Evolutionary conservation across 2,113 vertebrate genomes (phyloP).

Genomic region (Andinoacara biseriatus): DNA sequence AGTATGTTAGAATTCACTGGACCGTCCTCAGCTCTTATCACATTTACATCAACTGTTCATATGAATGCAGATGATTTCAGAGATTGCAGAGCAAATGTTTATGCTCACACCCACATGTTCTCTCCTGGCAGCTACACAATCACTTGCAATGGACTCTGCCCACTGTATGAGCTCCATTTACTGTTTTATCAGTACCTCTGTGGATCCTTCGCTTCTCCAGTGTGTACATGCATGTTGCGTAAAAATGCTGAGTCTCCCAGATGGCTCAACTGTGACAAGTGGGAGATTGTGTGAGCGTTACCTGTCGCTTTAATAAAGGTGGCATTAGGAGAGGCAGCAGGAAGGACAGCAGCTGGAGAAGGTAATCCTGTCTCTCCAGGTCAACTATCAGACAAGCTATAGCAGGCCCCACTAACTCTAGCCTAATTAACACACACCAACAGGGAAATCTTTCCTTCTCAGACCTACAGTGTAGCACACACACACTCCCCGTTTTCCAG

Average conservation of each 20-base stretch:
- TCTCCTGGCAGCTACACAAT: constrained; percentile 7
- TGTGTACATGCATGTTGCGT: background rate
- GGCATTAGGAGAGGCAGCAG: constrained; percentile 51
- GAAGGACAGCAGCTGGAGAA: constrained; percentile 76
- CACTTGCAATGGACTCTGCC: constrained; percentile 10
- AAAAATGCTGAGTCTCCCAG: background rate
- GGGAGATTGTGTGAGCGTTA: constrained; percentile 20
- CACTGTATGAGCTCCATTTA: constrained; percentile 17
- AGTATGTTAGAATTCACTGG: constrained; percentile 57
- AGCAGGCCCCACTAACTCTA: constrained; percentile 72
- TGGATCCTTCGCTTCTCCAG: background rate
- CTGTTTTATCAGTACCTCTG: constrained; percentile 1
- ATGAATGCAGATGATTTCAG: constrained; percentile 38
- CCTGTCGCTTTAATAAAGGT: constrained; percentile 68
- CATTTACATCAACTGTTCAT: constrained; percentile 54
- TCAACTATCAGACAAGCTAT: constrained; percentile 77
- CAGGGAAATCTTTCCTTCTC: constrained; percentile 64
- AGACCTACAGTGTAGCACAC: constrained; percentile 7
- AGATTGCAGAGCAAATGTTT: constrained; percentile 43
- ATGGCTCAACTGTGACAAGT: constrained; percentile 1
- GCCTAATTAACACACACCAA: constrained; percentile 76
- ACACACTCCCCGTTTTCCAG: constrained; percentile 25
- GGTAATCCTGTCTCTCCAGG: constrained; percentile 79
- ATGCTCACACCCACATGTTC: constrained; percentile 35
- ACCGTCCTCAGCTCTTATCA: constrained; percentile 33